Percentiles rank a stretch among this genome's conserved stretches.
These are phyloP conservation scores for Bradypodion ventrale DNA, from an alignment of 2,797 vertebrate genomes.

Conservation along the genomic window DNA sequence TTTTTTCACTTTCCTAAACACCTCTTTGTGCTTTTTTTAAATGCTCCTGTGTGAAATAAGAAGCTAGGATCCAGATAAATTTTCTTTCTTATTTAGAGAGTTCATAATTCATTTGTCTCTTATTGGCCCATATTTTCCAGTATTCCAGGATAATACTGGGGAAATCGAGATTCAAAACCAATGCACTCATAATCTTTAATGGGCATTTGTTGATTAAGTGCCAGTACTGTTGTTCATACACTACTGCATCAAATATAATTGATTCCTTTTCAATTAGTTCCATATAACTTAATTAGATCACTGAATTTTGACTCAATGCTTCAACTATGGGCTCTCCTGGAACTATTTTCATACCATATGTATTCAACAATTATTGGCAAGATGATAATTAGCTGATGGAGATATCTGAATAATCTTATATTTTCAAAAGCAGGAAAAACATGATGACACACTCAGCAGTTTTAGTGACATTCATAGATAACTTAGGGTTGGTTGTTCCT, in stretches of 20 bases:
- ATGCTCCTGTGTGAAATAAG: slow-evolving; percentile 48
- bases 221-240: neutral
- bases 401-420: neutral
- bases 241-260: neutral
- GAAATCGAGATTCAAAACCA: neutral
- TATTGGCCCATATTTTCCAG: slow-evolving; percentile 17
- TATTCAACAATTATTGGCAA: neutral
- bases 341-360: neutral
- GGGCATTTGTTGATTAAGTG: neutral
- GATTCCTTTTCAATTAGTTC: neutral
- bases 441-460: neutral
- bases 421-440: neutral
- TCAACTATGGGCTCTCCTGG: neutral
- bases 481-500: neutral
- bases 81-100: slow-evolving; percentile 36
- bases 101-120: slow-evolving; percentile 32
- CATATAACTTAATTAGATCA: slow-evolving; percentile 13
- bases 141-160: slow-evolving; percentile 25
- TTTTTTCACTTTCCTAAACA: slow-evolving; percentile 45
- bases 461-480: neutral
- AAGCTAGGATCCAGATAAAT: slow-evolving; percentile 29
- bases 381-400: neutral
- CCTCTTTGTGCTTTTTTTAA: slow-evolving; percentile 61
- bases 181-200: neutral
- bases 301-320: neutral